These are phyloP conservation scores for Phoeniculus purpureus DNA, from an alignment of 2,797 vertebrate genomes.

Conservation along the genomic window DNA sequence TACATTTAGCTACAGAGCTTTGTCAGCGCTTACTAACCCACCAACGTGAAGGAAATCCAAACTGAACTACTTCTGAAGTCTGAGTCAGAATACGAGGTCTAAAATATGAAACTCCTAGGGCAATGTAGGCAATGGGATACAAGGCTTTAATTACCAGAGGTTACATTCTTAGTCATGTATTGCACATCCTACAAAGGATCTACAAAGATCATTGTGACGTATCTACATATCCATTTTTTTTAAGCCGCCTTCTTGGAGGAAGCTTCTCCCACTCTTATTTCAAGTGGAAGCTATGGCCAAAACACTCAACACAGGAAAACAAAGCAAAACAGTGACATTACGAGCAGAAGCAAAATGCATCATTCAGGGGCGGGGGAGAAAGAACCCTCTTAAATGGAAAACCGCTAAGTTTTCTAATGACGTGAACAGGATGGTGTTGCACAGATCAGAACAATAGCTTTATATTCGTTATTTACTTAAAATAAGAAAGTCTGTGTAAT, in stretches of 20 bases:
- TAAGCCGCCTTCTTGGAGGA: not conserved
- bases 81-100: not conserved
- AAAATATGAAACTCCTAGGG: not conserved
- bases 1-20: not conserved
- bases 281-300: constrained; percentile 65
- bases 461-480: constrained; percentile 66
- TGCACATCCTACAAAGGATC: not conserved
- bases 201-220: not conserved
- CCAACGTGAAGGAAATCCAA: not conserved
- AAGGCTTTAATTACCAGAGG: not conserved
- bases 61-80: not conserved
- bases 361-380: constrained; percentile 62
- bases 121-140: not conserved
- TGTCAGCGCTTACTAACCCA: not conserved
- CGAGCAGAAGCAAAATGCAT: constrained; percentile 58
- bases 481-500: constrained; percentile 63
- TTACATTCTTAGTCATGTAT: not conserved
- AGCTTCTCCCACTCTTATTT: constrained; percentile 24
- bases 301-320: constrained; percentile 74
- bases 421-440: constrained; percentile 77
- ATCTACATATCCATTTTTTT: not conserved
- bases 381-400: constrained; percentile 52
- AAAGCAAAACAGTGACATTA: constrained; percentile 62
- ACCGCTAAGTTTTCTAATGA: constrained; percentile 60
- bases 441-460: constrained; percentile 65